Base-by-base conservation (phyloP, 64 coral and sea anemone species). In the Orbicella faveolata region DNA sequence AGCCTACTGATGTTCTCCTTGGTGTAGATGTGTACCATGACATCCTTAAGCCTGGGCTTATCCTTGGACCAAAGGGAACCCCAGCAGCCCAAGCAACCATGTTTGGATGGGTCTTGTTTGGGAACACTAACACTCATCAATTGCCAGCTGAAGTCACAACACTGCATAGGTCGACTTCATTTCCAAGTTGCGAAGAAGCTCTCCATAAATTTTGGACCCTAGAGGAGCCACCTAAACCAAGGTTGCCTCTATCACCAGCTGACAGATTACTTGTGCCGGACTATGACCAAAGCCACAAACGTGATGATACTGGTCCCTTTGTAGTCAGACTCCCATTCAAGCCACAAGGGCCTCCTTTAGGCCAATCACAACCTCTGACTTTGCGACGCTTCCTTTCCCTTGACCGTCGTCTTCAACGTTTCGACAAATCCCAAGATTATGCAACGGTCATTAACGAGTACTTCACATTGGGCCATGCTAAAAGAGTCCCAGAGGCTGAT, bases 1-100 rank as follows among this genome's bases (percentile, higher is more conserved):
- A 78, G 75, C 72, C 83, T 4, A 87, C 74, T 16, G 9, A 57
- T 57, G 54, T 57, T 57, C 54, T 8, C 9, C 54, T 57, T 57
- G 54, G 54, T 57, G 54, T 57, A 8, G 2, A 91, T 76, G 67
- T 53, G 35, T 91, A 91, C 26, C 89, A 84, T 11, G 79, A 84
- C 64, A 91, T 91, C 9, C 69, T 88, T 26, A 88, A 88, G 26
- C 73, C 86, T n/a, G 63, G 88, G 10, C 33, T 92, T 44, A 92
- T 87, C 73, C 39, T 87, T 1, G 76, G 90, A 59, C 75, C 83
- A 1, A 92, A 69, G 53, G 72, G 63, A 41, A 87, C 76, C 85
- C 90, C 83, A 92, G 82, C 90, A 13, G 75, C 83, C 16, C 83
- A 92, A 92, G 83, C 79, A 34, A 87, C 90, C 44, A 79, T 87